Base-by-base conservation (phyloP, 2,113 vertebrate species). In the Channa argus region DNA sequence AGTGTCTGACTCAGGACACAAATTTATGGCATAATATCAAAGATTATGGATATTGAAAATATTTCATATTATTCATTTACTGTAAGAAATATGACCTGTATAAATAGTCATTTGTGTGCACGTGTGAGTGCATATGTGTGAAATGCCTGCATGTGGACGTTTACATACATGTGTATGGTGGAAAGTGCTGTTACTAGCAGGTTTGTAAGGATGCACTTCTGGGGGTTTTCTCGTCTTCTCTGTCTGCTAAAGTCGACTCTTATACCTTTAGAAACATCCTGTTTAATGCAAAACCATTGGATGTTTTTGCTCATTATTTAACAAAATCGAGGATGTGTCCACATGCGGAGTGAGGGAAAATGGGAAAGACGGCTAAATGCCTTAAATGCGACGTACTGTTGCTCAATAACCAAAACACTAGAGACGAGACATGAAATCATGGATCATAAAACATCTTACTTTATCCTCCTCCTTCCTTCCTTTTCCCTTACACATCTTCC, bases 181-280 rank as follows among this genome's bases (percentile, higher is more conserved):
- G 12, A 41, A 41, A 51, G 52, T 47, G 11, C 34, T 34, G 51
- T 74, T 53, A 38, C 64, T 46, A 71, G 65, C 41, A 45, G 59
- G 45, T 66, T 68, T 77, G 58, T 51, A 36, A 39, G 77, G 47
- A 65, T 63, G 11, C 65, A 72, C 45, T 58, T 71, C 13, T 58
- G 59, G 46, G 15, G 46, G 56, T 56, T 69, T 69, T 59, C 34
- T 62, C 45, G 33, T 52, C 65, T 63, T 11, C 56, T 56, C 38
- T 69, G 63, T 79, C 58, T 64, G 36, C 49, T 59, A 9, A 10
- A 37, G 13, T 45, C 68, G 12, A 88, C 88, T 89, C 90, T 95
- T 94, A 94, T 94, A 93, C 92, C 92, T 94, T 94, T 94, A 94
- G 90, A 91, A 88, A 88, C 90, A 95, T 94, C 9, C 9, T 6